Conservation (phyloP, 2,888 invertebrate species). For the Pediacus dermestoides region DNA sequence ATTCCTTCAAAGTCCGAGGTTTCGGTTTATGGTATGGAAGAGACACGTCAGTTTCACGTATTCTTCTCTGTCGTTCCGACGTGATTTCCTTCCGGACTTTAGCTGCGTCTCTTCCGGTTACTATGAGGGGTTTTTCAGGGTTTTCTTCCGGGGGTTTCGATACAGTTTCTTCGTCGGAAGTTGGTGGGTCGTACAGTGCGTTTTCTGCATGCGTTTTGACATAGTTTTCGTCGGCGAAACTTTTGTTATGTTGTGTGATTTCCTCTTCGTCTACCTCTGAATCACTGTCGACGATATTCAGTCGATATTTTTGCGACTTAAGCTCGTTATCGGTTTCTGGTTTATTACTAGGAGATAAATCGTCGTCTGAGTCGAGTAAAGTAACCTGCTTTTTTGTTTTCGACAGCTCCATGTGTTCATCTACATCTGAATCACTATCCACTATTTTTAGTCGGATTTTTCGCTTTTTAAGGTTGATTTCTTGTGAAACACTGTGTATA, state of each 20-base stretch:
- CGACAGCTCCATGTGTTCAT: constrained; percentile 1
- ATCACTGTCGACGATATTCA: constrained; percentile 22
- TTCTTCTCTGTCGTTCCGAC: constrained; percentile 78
- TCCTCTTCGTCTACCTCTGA: constrained; percentile 18
- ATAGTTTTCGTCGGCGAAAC: constrained; percentile 17
- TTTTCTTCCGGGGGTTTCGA: constrained; percentile 14
- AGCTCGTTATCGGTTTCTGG: background rate
- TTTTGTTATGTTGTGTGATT: constrained; percentile 20
- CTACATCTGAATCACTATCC: constrained; percentile 28
- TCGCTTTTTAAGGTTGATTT: constrained; percentile 13
- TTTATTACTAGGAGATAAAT: constrained; percentile 9
- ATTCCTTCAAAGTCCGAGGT: constrained; percentile 74
- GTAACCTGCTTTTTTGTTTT: too few relatives aligned
- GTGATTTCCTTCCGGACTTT: constrained; percentile 72
- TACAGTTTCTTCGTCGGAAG: constrained; percentile 47
- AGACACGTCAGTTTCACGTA: constrained; percentile 70
- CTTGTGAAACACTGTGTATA: constrained; percentile 20
- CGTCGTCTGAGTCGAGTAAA: too few relatives aligned
- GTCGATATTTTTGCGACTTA: constrained; percentile 13
- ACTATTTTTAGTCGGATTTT: constrained; percentile 17
- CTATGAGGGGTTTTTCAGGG: constrained; percentile 17
- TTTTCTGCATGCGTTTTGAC: constrained; percentile 26
- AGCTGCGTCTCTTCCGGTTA: constrained; percentile 64
- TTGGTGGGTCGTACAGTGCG: constrained; percentile 57
- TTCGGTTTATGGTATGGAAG: constrained; percentile 87